These are phyloP conservation scores for Amitus sp. DNA, from an alignment of 2,888 invertebrate genomes.

Conservation along the genomic window DNA sequence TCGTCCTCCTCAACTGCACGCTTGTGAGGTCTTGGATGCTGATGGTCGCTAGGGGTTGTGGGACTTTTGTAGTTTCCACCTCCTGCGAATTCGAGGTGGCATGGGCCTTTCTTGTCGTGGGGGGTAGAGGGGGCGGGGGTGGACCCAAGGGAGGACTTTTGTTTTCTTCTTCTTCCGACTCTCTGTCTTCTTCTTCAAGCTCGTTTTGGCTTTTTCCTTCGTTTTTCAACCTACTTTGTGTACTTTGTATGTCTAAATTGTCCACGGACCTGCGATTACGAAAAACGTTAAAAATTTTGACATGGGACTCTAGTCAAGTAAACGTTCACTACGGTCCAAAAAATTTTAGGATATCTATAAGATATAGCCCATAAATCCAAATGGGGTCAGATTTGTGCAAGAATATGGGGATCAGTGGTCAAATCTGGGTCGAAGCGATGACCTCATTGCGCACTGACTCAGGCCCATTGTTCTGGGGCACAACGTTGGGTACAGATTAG, in stretches of 20 bases:
- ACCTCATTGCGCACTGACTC: too few species aligned
- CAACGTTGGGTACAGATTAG: too few species aligned
- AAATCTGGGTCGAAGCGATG: too few species aligned
- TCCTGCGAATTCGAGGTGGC: constrained; percentile 12
- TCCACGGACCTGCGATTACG: constrained; percentile 64
- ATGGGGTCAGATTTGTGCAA: too few species aligned
- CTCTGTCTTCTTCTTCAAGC: constrained; percentile 15
- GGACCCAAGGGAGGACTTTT: constrained; percentile 54
- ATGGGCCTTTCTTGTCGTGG: constrained; percentile 43
- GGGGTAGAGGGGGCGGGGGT: constrained; percentile 67
- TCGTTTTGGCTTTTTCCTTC: constrained; percentile 31
- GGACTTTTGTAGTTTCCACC: constrained; percentile 68
- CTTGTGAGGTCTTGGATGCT: constrained; percentile 88
- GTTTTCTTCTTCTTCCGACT: constrained; percentile 33
- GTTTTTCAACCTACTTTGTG: constrained; percentile 42
- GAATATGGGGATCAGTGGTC: too few species aligned
- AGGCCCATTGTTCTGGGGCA: too few species aligned
- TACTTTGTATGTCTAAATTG: constrained; percentile 61
- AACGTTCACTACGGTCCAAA: too few species aligned
- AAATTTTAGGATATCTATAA: too few species aligned
- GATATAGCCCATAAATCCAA: too few species aligned
- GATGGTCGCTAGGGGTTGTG: constrained; percentile 85
- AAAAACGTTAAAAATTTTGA: too few species aligned
- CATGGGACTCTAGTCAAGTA: too few species aligned
- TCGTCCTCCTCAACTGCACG: constrained; percentile 81